Evolutionary conservation across 2,797 vertebrate genomes (phyloP), one percentile per base, ranked within the genome.

Genomic region (Peromyscus eremicus): DNA sequence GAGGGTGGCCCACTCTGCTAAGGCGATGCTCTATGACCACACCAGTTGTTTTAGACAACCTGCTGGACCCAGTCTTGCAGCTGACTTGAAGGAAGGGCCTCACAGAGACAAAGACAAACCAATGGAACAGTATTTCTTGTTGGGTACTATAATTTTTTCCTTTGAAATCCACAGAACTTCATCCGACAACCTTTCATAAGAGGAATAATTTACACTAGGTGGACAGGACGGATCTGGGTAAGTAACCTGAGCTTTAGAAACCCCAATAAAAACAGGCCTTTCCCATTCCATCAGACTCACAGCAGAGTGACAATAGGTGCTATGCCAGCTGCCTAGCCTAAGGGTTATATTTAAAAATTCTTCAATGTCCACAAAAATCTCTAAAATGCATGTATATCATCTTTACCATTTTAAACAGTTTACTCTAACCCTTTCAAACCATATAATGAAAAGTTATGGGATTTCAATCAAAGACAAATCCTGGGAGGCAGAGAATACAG

Each of bases 311-410:
- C 85, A 96, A 84, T 9, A 95, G 79, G 82, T 96, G 40, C 89
- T 11, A 13, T 60, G 92, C 64, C 66, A 77, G 91, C 52, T 84
- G 70, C 60, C 79, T 73, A 82, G 94, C 64, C 71, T 93, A 37
- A 94, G 66, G 81, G 43, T 32, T 94, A 21, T 57, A 90, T 68
- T 96, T 94, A 43, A 66, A 92, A 93, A 92, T 89, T 92, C 89
- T 95, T 86, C 93, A 70, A 92, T 62, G 92, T 91, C 93, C 93
- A 94, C 80, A 97, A 96, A 96, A 97, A 96, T 96, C 92, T 93
- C 89, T 87, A 95, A 96, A 96, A 97, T 97, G 89, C 84, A 95
- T 71, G 16, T n/a, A 95, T 1, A 93, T 37, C 75, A 95, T 89
- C 90, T 89, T 97, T 81, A 94, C 81, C 94, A 94, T 87, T 95